Conservation (phyloP, 2,797 vertebrate genomes). For the Delichon dasypus region DNA sequence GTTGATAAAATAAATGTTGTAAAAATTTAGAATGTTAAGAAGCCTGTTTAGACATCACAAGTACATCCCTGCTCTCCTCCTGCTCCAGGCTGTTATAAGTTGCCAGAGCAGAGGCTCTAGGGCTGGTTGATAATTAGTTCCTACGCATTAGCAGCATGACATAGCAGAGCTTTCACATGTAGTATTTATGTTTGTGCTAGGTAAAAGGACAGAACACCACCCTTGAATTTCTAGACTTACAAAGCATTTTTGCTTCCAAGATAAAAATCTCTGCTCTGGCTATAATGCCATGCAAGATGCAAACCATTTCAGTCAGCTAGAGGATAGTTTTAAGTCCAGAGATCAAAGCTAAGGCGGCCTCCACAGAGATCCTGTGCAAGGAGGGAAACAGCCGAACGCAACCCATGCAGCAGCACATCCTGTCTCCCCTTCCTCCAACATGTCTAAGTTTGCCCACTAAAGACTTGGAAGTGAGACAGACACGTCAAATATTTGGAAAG, state of each 20-base stretch:
- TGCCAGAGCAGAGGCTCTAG: neutral
- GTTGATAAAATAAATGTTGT: neutral
- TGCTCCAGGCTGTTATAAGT: neutral
- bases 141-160: neutral
- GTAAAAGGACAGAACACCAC: neutral
- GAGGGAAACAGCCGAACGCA: neutral
- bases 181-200: neutral
- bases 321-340: fast-evolving
- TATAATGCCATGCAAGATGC: neutral
- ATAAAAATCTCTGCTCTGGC: neutral
- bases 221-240: neutral
- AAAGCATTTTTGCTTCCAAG: neutral
- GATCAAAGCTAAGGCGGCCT: neutral
- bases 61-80: neutral
- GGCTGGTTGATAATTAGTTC: neutral
- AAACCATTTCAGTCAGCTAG: neutral
- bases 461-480: neutral
- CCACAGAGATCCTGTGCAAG: neutral
- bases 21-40: neutral
- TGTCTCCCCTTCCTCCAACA: neutral
- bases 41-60: neutral
- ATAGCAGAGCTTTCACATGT: neutral
- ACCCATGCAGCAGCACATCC: neutral
- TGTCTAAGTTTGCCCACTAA: neutral
- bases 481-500: neutral